Percentiles rank a stretch among this genome's conserved stretches.
phyloP scores from a whole-genome alignment of 1,140 invertebrate genomes.

The Centruroides sculpturatus region DNA sequence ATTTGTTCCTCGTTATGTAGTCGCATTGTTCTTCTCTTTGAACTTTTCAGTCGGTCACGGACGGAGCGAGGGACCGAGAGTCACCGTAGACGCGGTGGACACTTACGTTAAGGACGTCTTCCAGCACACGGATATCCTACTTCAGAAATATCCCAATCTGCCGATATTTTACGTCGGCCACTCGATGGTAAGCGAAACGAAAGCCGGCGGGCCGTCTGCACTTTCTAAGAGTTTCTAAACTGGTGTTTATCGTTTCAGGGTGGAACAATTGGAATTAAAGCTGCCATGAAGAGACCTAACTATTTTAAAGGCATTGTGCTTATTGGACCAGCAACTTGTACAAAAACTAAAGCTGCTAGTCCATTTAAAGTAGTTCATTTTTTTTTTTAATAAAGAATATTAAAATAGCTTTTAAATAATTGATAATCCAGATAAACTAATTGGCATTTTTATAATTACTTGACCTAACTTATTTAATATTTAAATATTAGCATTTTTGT shows the following conservation, averaged over 20 bases:
- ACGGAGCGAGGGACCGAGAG: constrained; percentile 28
- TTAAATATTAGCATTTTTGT: no score
- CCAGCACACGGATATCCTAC: constrained; percentile 25
- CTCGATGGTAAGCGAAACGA: constrained; percentile 28
- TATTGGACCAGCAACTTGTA: constrained; percentile 22
- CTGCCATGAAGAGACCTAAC: constrained; percentile 20
- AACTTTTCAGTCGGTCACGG: constrained; percentile 30
- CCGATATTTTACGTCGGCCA: constrained; percentile 30
- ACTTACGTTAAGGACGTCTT: constrained; percentile 29
- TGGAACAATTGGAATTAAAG: constrained; percentile 23
- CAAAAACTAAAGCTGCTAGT: constrained; percentile 20
- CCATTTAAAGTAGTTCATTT: constrained; percentile 20
- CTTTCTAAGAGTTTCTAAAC: no score
- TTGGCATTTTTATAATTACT: no score
- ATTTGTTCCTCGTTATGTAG: no score
- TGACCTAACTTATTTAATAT: neutral
- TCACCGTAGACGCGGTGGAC: constrained; percentile 24
- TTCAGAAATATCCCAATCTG: constrained; percentile 22
- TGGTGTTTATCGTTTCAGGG: constrained; percentile 21
- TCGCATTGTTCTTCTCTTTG: no score
- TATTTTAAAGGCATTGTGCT: constrained; percentile 25
- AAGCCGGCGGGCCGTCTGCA: no score
- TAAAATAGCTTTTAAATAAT: no score
- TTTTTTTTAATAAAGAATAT: no score
- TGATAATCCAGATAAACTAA: no score